Conservation (phyloP, 30 jellyfish, hydroid and myxozoan species). For the Aurelia aurita region DNA sequence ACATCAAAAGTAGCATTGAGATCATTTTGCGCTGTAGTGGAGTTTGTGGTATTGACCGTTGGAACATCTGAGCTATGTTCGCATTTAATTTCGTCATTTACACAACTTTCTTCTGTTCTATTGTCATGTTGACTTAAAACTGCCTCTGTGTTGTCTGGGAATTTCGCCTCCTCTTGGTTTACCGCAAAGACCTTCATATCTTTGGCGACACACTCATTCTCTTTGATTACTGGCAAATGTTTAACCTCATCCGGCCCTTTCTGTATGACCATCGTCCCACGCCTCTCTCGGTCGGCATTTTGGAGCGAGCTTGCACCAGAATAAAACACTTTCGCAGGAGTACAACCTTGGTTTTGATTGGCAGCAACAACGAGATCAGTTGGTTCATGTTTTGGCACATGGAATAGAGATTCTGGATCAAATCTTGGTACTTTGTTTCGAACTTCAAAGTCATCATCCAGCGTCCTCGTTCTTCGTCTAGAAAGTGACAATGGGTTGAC, state of each 20-base stretch:
- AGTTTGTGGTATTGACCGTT: no score
- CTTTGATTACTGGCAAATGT: constrained; percentile 24
- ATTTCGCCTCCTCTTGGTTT: background rate
- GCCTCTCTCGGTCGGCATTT: constrained; percentile 30
- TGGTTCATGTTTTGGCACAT: constrained; percentile 25
- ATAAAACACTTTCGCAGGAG: no score
- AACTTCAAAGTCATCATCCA: background rate
- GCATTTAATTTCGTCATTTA: no score
- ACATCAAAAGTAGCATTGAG: constrained; percentile 43
- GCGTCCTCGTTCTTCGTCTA: background rate
- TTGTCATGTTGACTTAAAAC: no score
- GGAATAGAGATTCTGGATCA: constrained; percentile 19
- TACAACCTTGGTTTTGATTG: background rate
- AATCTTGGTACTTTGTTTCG: constrained; percentile 26
- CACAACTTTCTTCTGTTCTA: no score
- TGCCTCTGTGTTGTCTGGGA: no score
- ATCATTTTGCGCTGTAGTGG: background rate
- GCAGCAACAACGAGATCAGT: background rate
- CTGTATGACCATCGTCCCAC: constrained; percentile 49
- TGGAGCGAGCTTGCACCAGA: background rate
- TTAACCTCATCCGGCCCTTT: constrained; percentile 30
- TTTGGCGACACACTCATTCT: background rate
- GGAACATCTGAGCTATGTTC: no score
- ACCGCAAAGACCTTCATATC: background rate
- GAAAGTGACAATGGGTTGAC: constrained; percentile 14